Conservation (phyloP, 2,797 vertebrate species). For the Cetoscarus ocellatus region DNA sequence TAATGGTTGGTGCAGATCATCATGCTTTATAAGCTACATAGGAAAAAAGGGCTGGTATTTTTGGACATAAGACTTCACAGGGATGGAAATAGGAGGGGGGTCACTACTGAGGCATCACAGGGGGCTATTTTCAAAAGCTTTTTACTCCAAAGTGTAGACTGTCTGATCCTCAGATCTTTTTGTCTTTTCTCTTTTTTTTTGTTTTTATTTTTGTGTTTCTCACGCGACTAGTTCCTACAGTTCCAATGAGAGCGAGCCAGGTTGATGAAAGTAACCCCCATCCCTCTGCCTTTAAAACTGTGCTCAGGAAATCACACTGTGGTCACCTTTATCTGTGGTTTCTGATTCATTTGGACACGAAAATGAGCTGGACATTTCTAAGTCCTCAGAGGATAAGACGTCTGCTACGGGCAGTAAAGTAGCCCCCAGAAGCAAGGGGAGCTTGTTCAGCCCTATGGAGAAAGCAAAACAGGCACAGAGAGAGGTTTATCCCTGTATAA, state of each 20-base stretch:
- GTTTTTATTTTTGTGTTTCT: background rate
- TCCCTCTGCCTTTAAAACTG: slow-evolving; percentile 54
- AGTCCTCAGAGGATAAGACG: slow-evolving; percentile 83
- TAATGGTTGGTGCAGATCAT: slow-evolving; percentile 52
- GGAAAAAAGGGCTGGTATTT: background rate
- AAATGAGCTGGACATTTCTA: slow-evolving; percentile 76
- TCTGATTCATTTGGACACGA: slow-evolving; percentile 76
- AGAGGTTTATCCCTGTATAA: slow-evolving; percentile 66
- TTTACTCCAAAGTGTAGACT: slow-evolving; percentile 86
- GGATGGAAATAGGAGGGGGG: slow-evolving; percentile 49
- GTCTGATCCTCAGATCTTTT: slow-evolving; percentile 45
- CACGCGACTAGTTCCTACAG: slow-evolving; percentile 6
- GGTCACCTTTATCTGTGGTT: slow-evolving; percentile 76
- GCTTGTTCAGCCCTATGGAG: slow-evolving; percentile 86
- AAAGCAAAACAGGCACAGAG: slow-evolving; percentile 82
- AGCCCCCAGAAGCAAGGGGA: slow-evolving; percentile 88
- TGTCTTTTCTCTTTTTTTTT: background rate
- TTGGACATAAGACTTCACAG: slow-evolving; percentile 10
- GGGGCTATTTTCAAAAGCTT: slow-evolving; percentile 88
- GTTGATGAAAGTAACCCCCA: slow-evolving; percentile 87
- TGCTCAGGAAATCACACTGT: slow-evolving; percentile 59
- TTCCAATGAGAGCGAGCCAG: slow-evolving; percentile 49
- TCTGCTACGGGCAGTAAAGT: slow-evolving; percentile 87
- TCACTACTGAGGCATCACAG: slow-evolving; percentile 70
- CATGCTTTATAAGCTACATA: background rate